Percentiles rank a stretch among this genome's conserved stretches.
phyloP scores from a whole-genome alignment of 2,888 invertebrate genomes.

The Drosophila barbarae region DNA sequence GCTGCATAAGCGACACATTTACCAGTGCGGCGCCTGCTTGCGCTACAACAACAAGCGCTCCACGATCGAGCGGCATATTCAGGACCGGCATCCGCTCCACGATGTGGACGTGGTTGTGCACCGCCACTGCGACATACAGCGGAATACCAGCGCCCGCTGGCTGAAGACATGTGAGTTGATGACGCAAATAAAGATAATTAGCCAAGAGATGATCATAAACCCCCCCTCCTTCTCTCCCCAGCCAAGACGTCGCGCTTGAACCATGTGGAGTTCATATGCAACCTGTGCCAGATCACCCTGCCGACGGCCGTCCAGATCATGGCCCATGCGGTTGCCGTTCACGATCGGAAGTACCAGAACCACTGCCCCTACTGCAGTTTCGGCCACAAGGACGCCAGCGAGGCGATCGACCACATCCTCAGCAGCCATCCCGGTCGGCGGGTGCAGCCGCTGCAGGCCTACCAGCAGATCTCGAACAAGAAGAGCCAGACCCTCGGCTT shows the following conservation, averaged over 20 bases:
- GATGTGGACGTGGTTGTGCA: slow-evolving; percentile 58
- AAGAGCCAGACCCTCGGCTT: slow-evolving; percentile 64
- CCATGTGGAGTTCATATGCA: slow-evolving; percentile 34
- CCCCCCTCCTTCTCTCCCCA: neutral
- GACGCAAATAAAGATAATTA: too few species aligned
- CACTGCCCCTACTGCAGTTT: slow-evolving; percentile 28
- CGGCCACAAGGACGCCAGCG: neutral
- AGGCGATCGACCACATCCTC: slow-evolving; percentile 38
- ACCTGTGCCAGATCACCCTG: slow-evolving; percentile 33
- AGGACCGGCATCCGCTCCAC: slow-evolving; percentile 81
- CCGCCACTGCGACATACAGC: slow-evolving; percentile 40
- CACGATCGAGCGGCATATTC: slow-evolving; percentile 85
- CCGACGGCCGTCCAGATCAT: neutral
- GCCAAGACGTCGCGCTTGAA: neutral
- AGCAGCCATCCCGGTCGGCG: slow-evolving; percentile 8
- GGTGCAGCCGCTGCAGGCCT: slow-evolving; percentile 37
- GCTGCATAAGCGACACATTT: slow-evolving; percentile 87
- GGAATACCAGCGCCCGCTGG: slow-evolving; percentile 36
- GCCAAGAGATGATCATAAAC: too few species aligned
- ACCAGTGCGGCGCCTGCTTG: slow-evolving; percentile 86
- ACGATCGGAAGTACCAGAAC: slow-evolving; percentile 12
- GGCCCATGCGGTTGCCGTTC: slow-evolving; percentile 14
- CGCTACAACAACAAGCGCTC: slow-evolving; percentile 84
- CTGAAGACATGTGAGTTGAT: slow-evolving; percentile 42
- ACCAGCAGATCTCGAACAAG: slow-evolving; percentile 19